Conservation (phyloP, 2,888 invertebrate species). For the Catotricha subobsoleta region DNA sequence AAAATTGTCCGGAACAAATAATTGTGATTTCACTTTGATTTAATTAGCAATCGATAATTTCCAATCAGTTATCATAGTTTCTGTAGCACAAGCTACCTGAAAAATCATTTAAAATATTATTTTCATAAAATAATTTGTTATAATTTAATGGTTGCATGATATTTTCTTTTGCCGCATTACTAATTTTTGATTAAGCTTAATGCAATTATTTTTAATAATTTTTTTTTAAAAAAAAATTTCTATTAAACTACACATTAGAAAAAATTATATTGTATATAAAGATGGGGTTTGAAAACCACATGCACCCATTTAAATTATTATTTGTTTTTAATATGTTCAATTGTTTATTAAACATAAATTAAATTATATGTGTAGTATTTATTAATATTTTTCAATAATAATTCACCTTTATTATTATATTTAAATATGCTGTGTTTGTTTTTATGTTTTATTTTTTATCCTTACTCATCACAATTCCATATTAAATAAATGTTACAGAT, state of each 20-base stretch:
- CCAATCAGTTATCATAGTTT: no score
- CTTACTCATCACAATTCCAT: neutral
- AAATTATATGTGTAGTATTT: neutral
- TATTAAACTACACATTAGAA: neutral
- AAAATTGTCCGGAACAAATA: no score
- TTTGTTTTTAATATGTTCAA: no score
- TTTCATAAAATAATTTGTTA: no score
- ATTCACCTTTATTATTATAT: neutral
- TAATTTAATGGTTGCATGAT: constrained; percentile 5
- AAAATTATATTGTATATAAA: neutral
- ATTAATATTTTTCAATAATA: neutral
- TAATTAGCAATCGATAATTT: no score
- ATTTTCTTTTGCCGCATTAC: constrained; percentile 4
- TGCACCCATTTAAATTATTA: constrained; percentile 4
- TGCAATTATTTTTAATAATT: constrained; percentile 2
- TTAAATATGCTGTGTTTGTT: constrained; percentile 1
- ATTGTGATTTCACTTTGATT: no score
- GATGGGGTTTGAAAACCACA: constrained; percentile 3
- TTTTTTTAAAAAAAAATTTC: neutral
- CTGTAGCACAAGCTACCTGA: no score
- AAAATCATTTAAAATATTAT: no score
- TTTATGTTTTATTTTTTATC: constrained; percentile 1
- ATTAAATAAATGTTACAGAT: no score
- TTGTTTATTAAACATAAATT: constrained; percentile 2
- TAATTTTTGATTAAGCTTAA: constrained; percentile 3